phyloP scores from a whole-genome alignment of 2,888 invertebrate species.

The Ophion obscuratus region DNA sequence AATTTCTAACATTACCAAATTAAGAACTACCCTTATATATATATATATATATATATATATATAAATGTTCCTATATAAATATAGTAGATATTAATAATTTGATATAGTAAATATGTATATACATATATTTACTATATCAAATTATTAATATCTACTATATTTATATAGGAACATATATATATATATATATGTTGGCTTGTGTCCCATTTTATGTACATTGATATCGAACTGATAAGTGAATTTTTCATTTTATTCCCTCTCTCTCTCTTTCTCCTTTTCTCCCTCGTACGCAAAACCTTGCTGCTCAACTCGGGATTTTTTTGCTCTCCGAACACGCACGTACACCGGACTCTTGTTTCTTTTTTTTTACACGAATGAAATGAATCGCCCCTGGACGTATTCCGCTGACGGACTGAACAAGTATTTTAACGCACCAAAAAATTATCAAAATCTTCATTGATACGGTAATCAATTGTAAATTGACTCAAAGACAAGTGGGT shows the following conservation, averaged over 20 bases:
- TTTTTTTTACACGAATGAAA: background rate
- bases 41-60: background rate
- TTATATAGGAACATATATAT: too few species aligned
- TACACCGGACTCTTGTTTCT: background rate
- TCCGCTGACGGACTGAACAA: background rate
- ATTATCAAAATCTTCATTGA: background rate
- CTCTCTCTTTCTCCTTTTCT: constrained; percentile 7
- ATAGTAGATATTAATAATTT: too few species aligned
- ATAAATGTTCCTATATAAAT: background rate
- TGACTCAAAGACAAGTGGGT: too few species aligned
- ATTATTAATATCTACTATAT: too few species aligned
- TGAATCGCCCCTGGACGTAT: constrained; percentile 29
- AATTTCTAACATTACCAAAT: too few species aligned
- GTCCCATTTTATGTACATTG: constrained; percentile 81
- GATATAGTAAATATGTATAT: too few species aligned
- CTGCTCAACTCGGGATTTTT: constrained; percentile 34
- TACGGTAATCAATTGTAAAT: background rate
- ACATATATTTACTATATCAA: too few species aligned
- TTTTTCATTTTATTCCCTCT: constrained; percentile 45
- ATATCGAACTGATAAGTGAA: constrained; percentile 78
- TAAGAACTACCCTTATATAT: too few species aligned
- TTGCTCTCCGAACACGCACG: background rate
- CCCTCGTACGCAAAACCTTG: background rate
- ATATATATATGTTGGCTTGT: constrained; percentile 63
- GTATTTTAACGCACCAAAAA: too few species aligned